Percentiles rank a stretch among this genome's conserved stretches.
Conservation (phyloP, 23 tunicate species). For the Styela clava region DNA sequence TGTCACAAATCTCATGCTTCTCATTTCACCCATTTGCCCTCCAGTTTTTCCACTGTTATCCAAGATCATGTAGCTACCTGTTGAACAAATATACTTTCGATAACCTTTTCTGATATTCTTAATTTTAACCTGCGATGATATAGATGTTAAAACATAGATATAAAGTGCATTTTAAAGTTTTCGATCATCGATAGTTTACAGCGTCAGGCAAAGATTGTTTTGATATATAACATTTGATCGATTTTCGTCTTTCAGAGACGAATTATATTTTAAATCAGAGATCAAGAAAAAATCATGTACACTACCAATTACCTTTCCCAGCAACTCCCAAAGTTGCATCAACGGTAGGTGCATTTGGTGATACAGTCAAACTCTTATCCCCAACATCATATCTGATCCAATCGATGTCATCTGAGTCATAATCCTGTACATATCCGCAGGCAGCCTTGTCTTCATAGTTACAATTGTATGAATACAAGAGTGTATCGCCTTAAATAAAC, state of each 20-base stretch:
- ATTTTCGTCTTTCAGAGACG: too few relatives aligned
- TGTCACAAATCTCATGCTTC: conserved; percentile 59
- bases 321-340: conserved; percentile 48
- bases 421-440: conserved; percentile 86
- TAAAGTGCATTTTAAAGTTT: too few relatives aligned
- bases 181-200: too few relatives aligned
- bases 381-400: conserved; percentile 54
- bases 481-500: conserved; percentile 59
- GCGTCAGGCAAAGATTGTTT: too few relatives aligned
- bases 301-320: conserved; percentile 44
- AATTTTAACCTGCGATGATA: too few relatives aligned
- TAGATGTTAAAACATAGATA: too few relatives aligned
- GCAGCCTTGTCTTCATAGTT: conserved; percentile 61
- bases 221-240: too few relatives aligned
- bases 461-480: conserved; percentile 61
- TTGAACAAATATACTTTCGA: too few relatives aligned
- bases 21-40: conserved; percentile 34
- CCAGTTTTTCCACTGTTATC: conserved; percentile 26
- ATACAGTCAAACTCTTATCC: conserved; percentile 1
- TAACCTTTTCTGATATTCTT: too few relatives aligned
- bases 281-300: too few relatives aligned
- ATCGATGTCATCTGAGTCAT: conserved; percentile 40
- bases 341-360: conserved; percentile 36
- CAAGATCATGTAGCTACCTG: conserved; percentile 82
- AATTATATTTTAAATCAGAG: too few relatives aligned